phyloP scores from a whole-genome alignment of 1,140 invertebrate species.

The Brachionus angularis region DNA sequence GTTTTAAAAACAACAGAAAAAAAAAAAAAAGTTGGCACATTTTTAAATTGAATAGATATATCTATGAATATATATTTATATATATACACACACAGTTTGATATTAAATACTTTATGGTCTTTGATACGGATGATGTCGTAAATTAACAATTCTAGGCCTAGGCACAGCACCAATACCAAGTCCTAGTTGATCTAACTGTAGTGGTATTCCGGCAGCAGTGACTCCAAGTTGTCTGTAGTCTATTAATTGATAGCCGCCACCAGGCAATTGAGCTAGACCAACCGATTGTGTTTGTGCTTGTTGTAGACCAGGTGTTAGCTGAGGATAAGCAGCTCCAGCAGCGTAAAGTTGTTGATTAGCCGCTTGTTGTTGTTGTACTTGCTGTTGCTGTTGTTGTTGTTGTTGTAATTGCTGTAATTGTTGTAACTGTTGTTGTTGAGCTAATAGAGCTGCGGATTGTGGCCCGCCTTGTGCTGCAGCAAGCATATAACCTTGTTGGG shows the following conservation, averaged over 20 bases:
- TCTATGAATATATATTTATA: too few relatives aligned
- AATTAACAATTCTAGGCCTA: background rate
- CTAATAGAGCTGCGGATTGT: background rate
- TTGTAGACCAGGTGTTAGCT: background rate
- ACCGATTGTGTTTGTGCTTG: background rate
- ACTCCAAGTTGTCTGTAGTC: constrained; percentile 13
- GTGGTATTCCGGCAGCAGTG: background rate
- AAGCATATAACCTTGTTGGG: constrained; percentile 25
- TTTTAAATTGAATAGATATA: too few relatives aligned
- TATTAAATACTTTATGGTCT: constrained; percentile 3
- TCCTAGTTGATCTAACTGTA: constrained; percentile 15
- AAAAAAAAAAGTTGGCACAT: too few relatives aligned
- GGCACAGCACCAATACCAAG: background rate
- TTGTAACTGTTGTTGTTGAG: background rate
- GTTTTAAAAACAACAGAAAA: too few relatives aligned
- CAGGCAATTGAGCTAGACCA: background rate
- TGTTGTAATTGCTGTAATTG: background rate
- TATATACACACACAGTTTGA: background rate
- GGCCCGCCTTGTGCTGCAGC: background rate
- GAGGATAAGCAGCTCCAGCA: background rate
- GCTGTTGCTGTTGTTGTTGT: background rate
- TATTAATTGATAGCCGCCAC: constrained; percentile 11
- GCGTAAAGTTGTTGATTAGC: constrained; percentile 6
- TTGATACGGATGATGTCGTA: constrained; percentile 27
- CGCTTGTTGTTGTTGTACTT: background rate